Base-by-base conservation (phyloP, 2,888 invertebrate genomes). In the Pristionchus maxplancki region DNA sequence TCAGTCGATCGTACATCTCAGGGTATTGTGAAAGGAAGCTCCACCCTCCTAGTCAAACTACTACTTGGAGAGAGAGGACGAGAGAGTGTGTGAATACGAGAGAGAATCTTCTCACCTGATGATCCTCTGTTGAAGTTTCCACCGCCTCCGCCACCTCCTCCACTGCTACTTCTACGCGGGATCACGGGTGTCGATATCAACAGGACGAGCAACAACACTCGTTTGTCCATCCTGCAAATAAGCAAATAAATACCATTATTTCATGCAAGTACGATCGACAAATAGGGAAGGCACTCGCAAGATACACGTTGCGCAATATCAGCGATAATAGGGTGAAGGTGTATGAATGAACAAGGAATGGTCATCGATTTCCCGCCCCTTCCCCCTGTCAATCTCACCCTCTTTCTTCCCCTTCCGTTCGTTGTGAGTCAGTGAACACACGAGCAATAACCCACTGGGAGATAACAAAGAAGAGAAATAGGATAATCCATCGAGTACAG, bases 91-190 rank as follows among this genome's bases (percentile, higher is more conserved):
- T 24, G 24, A 74, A 17, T 20, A 9, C 1, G 34, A 40, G 40
- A 74, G 71, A 9, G 71, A 6, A 28, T n/a, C 17, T 20, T 34
- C 53, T 44, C 15, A 85, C 85, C 85, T 28, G 62, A 64, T 24
- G 62, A 64, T 64, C 85, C 85, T 85, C 85, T 37, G 44, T 64
- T 64, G 85, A 85, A 85, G 50, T 50, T 50, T 37, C 40, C 34
- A 24, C 58, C 58, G 9, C 82, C 53, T 24, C 82, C 40, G 6
- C 82, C 31, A 1, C 82, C 83, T 44, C 83, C 83, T 28, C 85
- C 85, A 85, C 85, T 64, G 48, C 85, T 85, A 6, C 40, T 40
- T 34, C 85, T 85, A 5, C 85, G 40, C 24, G 85, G 85, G 44
- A 40, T 62, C 15, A 85, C 85, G 2, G 85, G 85, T 9, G 85